These are phyloP conservation scores for Ostrea denselamellosa DNA, from an alignment of 1,140 invertebrate species.

Conservation along the genomic window DNA sequence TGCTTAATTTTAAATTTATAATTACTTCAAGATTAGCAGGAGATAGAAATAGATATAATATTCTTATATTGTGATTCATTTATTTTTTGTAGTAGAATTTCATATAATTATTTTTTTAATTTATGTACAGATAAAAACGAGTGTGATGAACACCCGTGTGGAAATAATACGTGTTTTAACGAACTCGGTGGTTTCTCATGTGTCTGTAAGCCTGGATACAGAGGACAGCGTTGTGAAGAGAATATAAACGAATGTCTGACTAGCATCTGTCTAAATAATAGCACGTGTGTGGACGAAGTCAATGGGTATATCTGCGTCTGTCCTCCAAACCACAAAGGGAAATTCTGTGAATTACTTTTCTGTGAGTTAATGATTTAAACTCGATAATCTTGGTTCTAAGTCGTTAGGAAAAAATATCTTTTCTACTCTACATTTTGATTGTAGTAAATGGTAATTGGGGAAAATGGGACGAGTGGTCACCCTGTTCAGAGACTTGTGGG, in stretches of 20 bases:
- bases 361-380: slow-evolving; percentile 35
- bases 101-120: neutral
- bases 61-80: no score
- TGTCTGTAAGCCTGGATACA: slow-evolving; percentile 92
- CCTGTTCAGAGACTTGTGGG: slow-evolving; percentile 93
- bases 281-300: slow-evolving; percentile 57
- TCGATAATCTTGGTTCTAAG: neutral
- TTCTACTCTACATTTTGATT: neutral
- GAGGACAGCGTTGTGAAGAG: slow-evolving; percentile 93
- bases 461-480: slow-evolving; percentile 87
- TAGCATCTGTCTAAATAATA: slow-evolving; percentile 79
- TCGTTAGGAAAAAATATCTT: neutral
- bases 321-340: slow-evolving; percentile 53
- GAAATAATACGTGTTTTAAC: slow-evolving; percentile 67
- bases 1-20: no score
- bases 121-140: slow-evolving; percentile 64
- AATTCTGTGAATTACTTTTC: slow-evolving; percentile 55
- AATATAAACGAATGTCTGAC: slow-evolving; percentile 83
- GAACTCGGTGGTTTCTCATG: slow-evolving; percentile 86
- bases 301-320: slow-evolving; percentile 60
- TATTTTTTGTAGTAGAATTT: neutral
- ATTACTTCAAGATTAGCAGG: no score
- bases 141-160: slow-evolving; percentile 66
- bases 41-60: no score
- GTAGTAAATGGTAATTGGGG: slow-evolving; percentile 70